Percentiles rank a stretch among this genome's conserved stretches.
These are phyloP conservation scores for Garra rufa DNA, from an alignment of 2,113 vertebrate species.

Conservation along the genomic window DNA sequence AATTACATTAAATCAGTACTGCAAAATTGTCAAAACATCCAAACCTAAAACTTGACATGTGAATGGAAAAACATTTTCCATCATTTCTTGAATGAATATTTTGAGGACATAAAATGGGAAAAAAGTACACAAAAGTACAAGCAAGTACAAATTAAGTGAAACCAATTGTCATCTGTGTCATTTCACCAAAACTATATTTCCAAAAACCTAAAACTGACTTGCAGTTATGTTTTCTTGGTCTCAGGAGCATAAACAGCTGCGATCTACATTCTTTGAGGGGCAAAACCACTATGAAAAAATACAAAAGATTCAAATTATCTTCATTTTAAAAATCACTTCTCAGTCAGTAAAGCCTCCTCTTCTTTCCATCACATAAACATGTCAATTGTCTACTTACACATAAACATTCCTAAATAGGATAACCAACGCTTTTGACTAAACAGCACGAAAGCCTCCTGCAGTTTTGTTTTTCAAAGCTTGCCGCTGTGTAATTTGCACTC, in stretches of 20 bases:
- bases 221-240: background rate
- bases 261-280: background rate
- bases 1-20: background rate
- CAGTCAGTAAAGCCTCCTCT: background rate
- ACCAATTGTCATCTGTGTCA: background rate
- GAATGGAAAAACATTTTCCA: background rate
- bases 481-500: constrained; percentile 22
- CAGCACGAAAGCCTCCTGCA: background rate
- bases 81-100: background rate
- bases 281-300: background rate
- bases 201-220: background rate
- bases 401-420: constrained; percentile 26
- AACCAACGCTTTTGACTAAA: constrained; percentile 26
- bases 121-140: background rate
- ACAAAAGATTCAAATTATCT: background rate
- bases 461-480: constrained; percentile 26
- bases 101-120: background rate
- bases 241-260: background rate
- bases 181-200: background rate
- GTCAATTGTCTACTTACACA: constrained; percentile 28
- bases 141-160: background rate
- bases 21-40: background rate
- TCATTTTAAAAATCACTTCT: background rate
- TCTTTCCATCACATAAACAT: background rate
- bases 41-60: background rate